A percentile compares a stretch with the other conserved stretches of the same genome.
These are phyloP conservation scores for Platycheirus albimanus DNA, from an alignment of 2,888 invertebrate species.

Conservation along the genomic window DNA sequence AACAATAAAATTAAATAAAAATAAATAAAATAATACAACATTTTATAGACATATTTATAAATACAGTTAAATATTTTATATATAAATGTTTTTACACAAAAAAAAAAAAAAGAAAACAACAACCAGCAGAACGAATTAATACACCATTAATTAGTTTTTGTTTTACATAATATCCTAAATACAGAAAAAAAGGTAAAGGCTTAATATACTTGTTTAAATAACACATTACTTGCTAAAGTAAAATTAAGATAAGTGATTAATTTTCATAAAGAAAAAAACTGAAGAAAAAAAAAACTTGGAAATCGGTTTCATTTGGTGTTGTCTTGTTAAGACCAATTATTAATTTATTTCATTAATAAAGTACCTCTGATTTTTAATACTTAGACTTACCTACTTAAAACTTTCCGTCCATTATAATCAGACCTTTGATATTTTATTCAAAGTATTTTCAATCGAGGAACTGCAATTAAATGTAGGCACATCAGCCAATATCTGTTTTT, in stretches of 20 bases:
- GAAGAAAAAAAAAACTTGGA: constrained; percentile 36
- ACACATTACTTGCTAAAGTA: constrained; percentile 19
- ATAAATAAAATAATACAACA: constrained; percentile 58
- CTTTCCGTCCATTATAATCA: constrained; percentile 83
- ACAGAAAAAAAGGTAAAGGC: constrained; percentile 21
- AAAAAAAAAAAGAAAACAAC: constrained; percentile 68
- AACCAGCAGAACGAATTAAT: constrained; percentile 55
- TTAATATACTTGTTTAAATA: neutral
- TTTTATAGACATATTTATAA: constrained; percentile 72
- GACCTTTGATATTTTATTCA: constrained; percentile 79
- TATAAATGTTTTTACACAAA: constrained; percentile 71
- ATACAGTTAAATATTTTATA: constrained; percentile 73
- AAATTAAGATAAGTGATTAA: constrained; percentile 8
- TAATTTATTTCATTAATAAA: constrained; percentile 8
- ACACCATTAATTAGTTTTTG: constrained; percentile 38
- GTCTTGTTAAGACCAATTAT: constrained; percentile 35
- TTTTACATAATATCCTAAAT: constrained; percentile 41
- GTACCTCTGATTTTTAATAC: neutral
- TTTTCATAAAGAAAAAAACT: neutral
- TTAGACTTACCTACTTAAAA: constrained; percentile 28
- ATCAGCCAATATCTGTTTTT: constrained; percentile 73
- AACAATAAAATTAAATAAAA: constrained; percentile 57
- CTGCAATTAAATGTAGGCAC: constrained; percentile 36
- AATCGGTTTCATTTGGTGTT: constrained; percentile 70
- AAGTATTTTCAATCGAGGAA: constrained; percentile 31